phyloP scores from a whole-genome alignment of 2,797 vertebrate genomes.

The Selene dorsalis region DNA sequence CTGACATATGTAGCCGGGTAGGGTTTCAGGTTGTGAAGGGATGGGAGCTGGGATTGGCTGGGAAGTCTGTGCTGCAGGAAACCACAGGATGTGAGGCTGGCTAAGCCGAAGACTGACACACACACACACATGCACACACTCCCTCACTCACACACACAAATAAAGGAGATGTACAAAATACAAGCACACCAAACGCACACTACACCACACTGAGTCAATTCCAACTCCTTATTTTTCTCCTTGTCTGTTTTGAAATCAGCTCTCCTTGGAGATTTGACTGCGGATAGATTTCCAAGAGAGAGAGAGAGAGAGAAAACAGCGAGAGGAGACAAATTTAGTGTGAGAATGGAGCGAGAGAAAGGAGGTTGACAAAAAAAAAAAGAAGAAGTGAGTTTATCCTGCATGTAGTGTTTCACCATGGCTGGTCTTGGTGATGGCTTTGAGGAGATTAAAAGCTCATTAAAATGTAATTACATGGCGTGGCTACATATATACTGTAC shows the following conservation, averaged over 20 bases:
- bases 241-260: constrained; percentile 40
- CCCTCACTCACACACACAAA: neutral
- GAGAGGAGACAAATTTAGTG: constrained; percentile 22
- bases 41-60: constrained; percentile 39
- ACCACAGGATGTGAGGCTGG: constrained; percentile 57
- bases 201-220: constrained; percentile 21
- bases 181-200: constrained; percentile 19
- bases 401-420: constrained; percentile 2
- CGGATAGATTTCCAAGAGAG: constrained; percentile 17
- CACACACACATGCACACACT: constrained; percentile 12
- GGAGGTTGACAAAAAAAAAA: neutral
- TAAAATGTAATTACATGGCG: constrained; percentile 61
- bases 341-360: constrained; percentile 23
- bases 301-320: neutral
- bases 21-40: constrained; percentile 49
- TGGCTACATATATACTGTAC: constrained; percentile 36
- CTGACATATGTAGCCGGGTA: constrained; percentile 41
- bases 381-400: constrained; percentile 13
- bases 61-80: constrained; percentile 50
- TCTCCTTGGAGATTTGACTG: constrained; percentile 21
- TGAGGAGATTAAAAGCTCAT: constrained; percentile 67
- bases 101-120: constrained; percentile 13
- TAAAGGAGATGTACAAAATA: constrained; percentile 18
- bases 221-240: constrained; percentile 30
- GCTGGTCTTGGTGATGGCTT: constrained; percentile 37